Evolutionary conservation across 2,797 vertebrate genomes (phyloP).

Genomic region (Peromyscus melanophrys): DNA sequence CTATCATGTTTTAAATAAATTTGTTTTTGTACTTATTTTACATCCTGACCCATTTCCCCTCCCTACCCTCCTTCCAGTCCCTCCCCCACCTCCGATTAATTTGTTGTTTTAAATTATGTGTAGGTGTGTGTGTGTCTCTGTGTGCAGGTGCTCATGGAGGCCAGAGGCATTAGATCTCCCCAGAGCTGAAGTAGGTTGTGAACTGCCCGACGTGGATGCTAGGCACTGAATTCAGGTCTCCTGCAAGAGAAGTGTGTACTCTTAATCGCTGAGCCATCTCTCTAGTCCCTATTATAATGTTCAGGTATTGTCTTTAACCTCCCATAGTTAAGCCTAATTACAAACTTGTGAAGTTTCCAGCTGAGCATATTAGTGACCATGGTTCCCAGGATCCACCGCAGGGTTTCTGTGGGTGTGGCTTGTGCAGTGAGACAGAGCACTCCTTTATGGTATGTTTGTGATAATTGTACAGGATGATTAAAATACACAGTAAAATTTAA

Average conservation of each 20-base stretch:
- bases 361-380: neutral
- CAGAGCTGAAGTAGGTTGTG: neutral
- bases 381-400: neutral
- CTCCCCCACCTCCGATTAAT: neutral
- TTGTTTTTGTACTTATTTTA: neutral
- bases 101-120: neutral
- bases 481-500: conserved; percentile 4
- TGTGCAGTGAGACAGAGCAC: neutral
- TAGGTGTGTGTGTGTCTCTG: neutral
- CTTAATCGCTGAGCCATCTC: too few relatives aligned
- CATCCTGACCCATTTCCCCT: neutral
- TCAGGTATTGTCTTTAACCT: neutral
- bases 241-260: neutral
- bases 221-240: neutral
- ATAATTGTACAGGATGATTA: conserved; percentile 12
- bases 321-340: neutral
- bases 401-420: neutral
- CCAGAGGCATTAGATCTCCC: too few relatives aligned
- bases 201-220: neutral
- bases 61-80: neutral
- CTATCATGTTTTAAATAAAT: too few relatives aligned
- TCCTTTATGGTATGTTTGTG: neutral
- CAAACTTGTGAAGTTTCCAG: neutral
- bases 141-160: neutral
- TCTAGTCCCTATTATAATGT: neutral